Evolutionary conservation across 1,140 invertebrate genomes (phyloP).

Genomic region (Pollicipes pollicipes): DNA sequence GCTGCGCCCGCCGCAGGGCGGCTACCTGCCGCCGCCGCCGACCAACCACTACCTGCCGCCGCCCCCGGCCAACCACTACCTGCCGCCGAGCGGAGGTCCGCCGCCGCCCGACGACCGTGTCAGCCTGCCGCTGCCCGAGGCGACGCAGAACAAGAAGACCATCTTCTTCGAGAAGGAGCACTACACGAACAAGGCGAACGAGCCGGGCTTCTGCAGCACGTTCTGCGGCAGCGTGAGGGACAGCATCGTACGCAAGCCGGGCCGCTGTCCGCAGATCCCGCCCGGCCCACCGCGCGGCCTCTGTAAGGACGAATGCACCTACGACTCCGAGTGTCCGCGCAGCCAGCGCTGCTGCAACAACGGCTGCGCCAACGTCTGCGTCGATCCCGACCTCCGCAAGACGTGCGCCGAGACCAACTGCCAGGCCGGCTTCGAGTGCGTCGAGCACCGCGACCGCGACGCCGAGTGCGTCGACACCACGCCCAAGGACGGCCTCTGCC

Average conservation of each 20-base stretch:
- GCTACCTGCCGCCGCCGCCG: neutral
- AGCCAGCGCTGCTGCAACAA: constrained; percentile 1
- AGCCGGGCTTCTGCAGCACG: neutral
- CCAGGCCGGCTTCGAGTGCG: neutral
- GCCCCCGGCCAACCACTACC: neutral
- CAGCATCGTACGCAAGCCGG: neutral
- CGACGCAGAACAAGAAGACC: neutral
- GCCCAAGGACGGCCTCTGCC: neutral
- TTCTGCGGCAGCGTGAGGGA: neutral
- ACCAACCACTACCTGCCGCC: neutral
- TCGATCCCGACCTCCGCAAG: neutral
- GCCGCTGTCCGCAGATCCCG: neutral
- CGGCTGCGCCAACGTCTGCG: constrained; percentile 1
- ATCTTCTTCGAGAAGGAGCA: constrained; percentile 4
- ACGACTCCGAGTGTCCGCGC: constrained; percentile 4
- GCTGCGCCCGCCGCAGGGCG: neutral
- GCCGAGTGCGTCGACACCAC: neutral
- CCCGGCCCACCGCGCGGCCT: neutral
- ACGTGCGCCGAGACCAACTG: neutral
- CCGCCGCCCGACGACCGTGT: neutral
- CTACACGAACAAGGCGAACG: neutral
- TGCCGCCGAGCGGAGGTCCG: neutral
- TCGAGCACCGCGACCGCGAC: neutral
- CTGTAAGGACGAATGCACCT: constrained; percentile 1
- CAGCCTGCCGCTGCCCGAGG: neutral